Conservation (phyloP, 2,113 vertebrate species). For the Lipophrys pholis region DNA sequence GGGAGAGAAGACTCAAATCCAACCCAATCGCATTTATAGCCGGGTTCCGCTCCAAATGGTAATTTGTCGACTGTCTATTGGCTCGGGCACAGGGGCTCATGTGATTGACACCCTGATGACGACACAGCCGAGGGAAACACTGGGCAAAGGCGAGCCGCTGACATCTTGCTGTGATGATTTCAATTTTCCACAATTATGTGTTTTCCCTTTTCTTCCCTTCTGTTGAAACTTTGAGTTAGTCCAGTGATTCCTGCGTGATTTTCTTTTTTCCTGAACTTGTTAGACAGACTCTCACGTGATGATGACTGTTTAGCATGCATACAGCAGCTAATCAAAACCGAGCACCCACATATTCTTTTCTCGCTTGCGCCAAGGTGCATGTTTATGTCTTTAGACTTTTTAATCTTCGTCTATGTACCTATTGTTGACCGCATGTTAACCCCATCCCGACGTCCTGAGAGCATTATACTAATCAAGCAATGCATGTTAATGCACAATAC, state of each 20-base stretch:
- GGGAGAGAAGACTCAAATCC: conserved; percentile 60
- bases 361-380: too few relatives aligned
- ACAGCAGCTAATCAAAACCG: too few relatives aligned
- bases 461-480: too few relatives aligned
- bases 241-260: too few relatives aligned
- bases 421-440: too few relatives aligned
- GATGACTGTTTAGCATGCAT: too few relatives aligned
- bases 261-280: not conserved
- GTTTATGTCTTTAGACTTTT: too few relatives aligned
- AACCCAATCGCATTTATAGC: conserved; percentile 59
- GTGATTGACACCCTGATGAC: conserved; percentile 52
- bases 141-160: not conserved
- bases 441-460: too few relatives aligned
- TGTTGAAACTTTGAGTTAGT: too few relatives aligned
- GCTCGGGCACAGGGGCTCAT: conserved; percentile 7
- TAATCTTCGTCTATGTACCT: too few relatives aligned
- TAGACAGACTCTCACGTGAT: not conserved
- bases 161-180: conserved; percentile 17
- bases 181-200: not conserved
- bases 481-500: too few relatives aligned
- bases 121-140: conserved; percentile 18
- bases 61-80: conserved; percentile 59
- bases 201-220: not conserved
- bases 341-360: too few relatives aligned
- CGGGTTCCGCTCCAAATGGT: conserved; percentile 59